phyloP scores from a whole-genome alignment of 2,113 vertebrate genomes.

The Felis chaus region DNA sequence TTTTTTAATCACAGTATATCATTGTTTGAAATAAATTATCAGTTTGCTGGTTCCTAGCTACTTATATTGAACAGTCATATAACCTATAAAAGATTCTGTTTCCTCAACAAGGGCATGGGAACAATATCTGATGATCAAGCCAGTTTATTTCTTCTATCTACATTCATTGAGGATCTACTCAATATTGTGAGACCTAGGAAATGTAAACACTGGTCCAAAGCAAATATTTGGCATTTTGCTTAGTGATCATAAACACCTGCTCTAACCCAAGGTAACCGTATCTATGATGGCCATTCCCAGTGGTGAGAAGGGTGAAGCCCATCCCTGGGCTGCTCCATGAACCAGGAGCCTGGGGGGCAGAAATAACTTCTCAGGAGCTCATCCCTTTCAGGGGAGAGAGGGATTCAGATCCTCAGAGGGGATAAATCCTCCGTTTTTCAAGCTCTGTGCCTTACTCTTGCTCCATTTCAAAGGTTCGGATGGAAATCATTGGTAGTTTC shows the following conservation, averaged over 20 bases:
- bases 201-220: not conserved
- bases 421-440: not conserved
- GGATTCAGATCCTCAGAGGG: not conserved
- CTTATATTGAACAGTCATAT: not conserved
- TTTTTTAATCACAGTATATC: not conserved
- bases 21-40: not conserved
- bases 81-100: not conserved
- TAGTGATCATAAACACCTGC: not conserved
- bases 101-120: not conserved
- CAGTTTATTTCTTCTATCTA: not conserved
- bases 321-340: not conserved
- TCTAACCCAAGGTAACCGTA: not conserved
- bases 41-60: not conserved
- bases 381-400: not conserved
- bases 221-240: not conserved
- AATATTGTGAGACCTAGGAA: not conserved
- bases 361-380: not conserved
- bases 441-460: not conserved
- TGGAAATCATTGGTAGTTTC: not conserved
- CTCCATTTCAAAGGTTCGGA: not conserved
- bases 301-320: not conserved
- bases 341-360: not conserved
- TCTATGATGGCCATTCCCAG: not conserved
- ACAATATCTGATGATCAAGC: not conserved
- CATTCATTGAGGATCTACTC: not conserved